Percentiles rank a stretch among this genome's conserved stretches.
These are phyloP conservation scores for Leptinotarsa rubiginosa DNA, from an alignment of 2,888 invertebrate genomes.

Conservation along the genomic window DNA sequence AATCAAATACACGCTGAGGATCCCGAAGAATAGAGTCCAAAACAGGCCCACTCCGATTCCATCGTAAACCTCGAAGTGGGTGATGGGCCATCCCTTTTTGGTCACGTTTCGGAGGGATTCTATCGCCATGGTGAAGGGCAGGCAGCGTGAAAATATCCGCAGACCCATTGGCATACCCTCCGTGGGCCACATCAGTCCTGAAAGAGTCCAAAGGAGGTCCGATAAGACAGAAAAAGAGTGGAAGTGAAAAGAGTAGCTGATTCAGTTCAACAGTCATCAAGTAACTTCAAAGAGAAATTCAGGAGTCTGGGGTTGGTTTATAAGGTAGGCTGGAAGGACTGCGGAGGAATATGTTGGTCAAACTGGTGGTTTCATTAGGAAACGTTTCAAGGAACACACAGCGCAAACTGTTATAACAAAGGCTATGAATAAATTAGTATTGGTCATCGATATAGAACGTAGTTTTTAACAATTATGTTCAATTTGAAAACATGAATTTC, in stretches of 20 bases:
- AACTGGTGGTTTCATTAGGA: no score
- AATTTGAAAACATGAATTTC: no score
- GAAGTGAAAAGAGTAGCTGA: background rate
- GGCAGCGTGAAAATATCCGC: slow-evolving; percentile 57
- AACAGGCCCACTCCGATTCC: slow-evolving; percentile 77
- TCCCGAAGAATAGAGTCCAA: slow-evolving; percentile 68
- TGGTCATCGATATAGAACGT: no score
- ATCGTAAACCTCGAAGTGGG: slow-evolving; percentile 76
- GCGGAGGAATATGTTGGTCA: no score
- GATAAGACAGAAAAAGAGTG: background rate
- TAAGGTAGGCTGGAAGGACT: no score
- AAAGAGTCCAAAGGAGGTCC: slow-evolving; percentile 19
- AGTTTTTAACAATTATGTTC: no score
- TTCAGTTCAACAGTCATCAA: no score
- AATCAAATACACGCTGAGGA: slow-evolving; percentile 57
- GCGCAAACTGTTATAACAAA: no score
- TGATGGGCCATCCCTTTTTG: slow-evolving; percentile 79
- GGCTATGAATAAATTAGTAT: no score
- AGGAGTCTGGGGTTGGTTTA: no score
- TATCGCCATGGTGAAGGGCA: slow-evolving; percentile 84
- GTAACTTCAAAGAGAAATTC: no score
- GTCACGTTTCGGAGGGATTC: slow-evolving; percentile 81
- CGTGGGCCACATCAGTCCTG: slow-evolving; percentile 78
- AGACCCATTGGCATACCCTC: slow-evolving; percentile 73
- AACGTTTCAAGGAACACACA: no score